Percentiles rank a stretch among this genome's conserved stretches.
phyloP scores from a whole-genome alignment of 2,888 invertebrate genomes.

The Papilio gigon region DNA sequence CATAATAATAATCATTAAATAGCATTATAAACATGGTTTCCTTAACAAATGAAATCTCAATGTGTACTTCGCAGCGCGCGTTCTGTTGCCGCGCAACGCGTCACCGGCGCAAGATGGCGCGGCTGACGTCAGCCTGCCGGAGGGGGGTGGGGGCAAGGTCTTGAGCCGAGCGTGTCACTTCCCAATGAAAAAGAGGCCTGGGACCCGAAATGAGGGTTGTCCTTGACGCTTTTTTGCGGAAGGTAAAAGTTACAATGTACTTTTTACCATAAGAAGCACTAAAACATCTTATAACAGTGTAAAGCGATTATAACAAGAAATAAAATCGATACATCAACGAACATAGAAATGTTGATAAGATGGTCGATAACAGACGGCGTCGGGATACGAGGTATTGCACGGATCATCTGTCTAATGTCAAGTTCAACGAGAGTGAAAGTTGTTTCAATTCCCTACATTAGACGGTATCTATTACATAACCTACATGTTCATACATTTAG shows the following conservation, averaged over 20 bases:
- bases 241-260: conserved; percentile 53
- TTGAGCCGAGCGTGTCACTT: conserved; percentile 75
- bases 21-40: not conserved
- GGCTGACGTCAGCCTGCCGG: conserved; percentile 71
- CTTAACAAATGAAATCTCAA: conserved; percentile 15
- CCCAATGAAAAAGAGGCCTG: conserved; percentile 75
- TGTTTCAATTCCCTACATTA: conserved; percentile 45
- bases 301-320: not conserved
- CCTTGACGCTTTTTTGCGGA: conserved; percentile 68
- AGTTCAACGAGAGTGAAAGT: conserved; percentile 75
- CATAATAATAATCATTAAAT: not conserved
- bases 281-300: conserved; percentile 31
- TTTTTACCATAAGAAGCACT: conserved; percentile 17
- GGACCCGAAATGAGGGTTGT: conserved; percentile 65
- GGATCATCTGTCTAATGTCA: conserved; percentile 62
- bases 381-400: conserved; percentile 52
- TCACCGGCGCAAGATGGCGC: conserved; percentile 79
- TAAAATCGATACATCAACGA: not conserved
- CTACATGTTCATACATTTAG: not conserved
- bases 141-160: conserved; percentile 67
- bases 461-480: conserved; percentile 15
- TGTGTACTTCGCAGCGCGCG: conserved; percentile 59
- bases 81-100: conserved; percentile 77
- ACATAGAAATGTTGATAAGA: not conserved
- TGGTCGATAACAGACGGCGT: conserved; percentile 48